Conservation (phyloP, 2,113 vertebrate genomes). For the Anthoscopus minutus region DNA sequence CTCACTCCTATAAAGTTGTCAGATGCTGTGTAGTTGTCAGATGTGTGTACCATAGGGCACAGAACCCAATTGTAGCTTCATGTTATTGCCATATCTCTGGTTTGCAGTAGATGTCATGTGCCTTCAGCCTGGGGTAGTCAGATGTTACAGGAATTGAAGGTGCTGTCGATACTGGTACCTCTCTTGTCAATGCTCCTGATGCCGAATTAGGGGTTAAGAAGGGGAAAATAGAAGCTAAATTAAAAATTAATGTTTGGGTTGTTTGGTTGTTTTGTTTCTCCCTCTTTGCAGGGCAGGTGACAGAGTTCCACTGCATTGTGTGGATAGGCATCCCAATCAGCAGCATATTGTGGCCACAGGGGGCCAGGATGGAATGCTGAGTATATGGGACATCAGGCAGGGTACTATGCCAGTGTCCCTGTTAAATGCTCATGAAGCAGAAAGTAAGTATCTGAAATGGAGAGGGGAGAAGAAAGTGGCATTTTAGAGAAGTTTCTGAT, state of each 20-base stretch:
- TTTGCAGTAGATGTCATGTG: background rate
- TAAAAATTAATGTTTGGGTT: background rate
- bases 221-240: background rate
- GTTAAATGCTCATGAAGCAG: slow-evolving; percentile 93
- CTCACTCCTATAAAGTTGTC: background rate
- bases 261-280: background rate
- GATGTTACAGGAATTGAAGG: background rate
- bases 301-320: slow-evolving; percentile 89
- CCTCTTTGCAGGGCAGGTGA: slow-evolving; percentile 78
- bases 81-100: background rate
- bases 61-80: background rate
- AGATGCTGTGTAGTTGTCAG: background rate
- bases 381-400: slow-evolving; percentile 94
- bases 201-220: background rate
- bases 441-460: slow-evolving; percentile 78
- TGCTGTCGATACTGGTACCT: fast-evolving
- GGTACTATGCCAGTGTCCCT: slow-evolving; percentile 86
- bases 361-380: slow-evolving; percentile 95
- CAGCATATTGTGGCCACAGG: slow-evolving; percentile 95
- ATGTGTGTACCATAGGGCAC: fast-evolving
- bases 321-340: slow-evolving; percentile 93
- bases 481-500: background rate
- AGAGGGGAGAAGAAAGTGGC: background rate
- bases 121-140: background rate
- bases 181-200: background rate